These are phyloP conservation scores for Spodoptera frugiperda DNA, from an alignment of 1,140 invertebrate genomes.

Conservation along the genomic window DNA sequence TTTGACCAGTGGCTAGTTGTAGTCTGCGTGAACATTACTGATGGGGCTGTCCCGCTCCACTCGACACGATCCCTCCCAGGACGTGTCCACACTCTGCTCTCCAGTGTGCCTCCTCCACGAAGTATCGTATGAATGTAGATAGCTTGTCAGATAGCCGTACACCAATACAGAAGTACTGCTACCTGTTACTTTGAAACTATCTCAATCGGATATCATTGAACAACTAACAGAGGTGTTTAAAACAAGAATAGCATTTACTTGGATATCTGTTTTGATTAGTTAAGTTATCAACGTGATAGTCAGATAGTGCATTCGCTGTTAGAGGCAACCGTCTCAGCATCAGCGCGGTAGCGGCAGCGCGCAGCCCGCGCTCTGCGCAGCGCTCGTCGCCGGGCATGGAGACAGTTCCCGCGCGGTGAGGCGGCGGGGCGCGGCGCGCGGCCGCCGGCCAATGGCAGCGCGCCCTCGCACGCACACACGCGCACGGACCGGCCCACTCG, in stretches of 20 bases:
- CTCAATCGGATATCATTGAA: constrained; percentile 28
- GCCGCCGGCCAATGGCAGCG: constrained; percentile 47
- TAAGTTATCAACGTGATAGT: constrained; percentile 38
- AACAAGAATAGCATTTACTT: constrained; percentile 30
- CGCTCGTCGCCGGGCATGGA: constrained; percentile 47
- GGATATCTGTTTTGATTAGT: constrained; percentile 44
- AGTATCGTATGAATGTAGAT: too few relatives aligned
- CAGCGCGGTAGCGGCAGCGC: neutral
- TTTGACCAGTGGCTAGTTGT: too few relatives aligned
- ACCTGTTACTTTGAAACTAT: constrained; percentile 9
- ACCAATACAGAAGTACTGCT: neutral
- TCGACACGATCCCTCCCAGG: too few relatives aligned
- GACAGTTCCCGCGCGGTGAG: constrained; percentile 33
- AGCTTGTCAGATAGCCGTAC: too few relatives aligned
- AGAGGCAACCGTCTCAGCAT: constrained; percentile 19
- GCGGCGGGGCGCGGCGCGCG: constrained; percentile 27
- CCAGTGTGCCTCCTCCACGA: too few relatives aligned
- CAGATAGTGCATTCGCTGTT: constrained; percentile 14
- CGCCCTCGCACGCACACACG: constrained; percentile 48
- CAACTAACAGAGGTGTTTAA: constrained; percentile 20
- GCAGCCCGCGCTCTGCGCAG: constrained; percentile 3
- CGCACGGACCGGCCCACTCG: constrained; percentile 39
- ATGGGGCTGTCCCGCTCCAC: too few relatives aligned
- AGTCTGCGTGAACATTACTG: too few relatives aligned
- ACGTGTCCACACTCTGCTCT: too few relatives aligned